Evolutionary conservation across 92 coral and sea anemone species (phyloP).

Genomic region (Siderastrea radians): DNA sequence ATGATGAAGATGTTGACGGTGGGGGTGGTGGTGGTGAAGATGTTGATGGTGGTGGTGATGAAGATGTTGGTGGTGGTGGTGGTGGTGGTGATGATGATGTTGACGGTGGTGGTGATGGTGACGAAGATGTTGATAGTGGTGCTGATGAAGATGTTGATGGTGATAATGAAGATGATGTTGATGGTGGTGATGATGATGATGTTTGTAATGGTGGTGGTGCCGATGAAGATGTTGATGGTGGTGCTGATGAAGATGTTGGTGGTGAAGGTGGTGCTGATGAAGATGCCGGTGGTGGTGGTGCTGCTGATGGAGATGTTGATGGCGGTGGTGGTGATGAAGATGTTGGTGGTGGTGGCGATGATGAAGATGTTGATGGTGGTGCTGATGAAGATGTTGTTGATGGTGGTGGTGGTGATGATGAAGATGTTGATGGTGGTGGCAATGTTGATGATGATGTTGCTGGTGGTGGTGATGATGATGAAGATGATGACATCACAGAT

Average conservation of each 20-base stretch:
- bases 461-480: background rate
- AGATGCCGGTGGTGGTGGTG: background rate
- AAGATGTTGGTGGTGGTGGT: background rate
- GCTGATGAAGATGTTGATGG: background rate
- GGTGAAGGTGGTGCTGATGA: background rate
- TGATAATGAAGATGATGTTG: background rate
- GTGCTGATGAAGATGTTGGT: background rate
- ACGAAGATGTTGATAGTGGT: background rate
- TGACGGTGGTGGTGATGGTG: background rate
- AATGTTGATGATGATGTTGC: background rate
- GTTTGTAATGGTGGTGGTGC: background rate
- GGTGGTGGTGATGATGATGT: background rate
- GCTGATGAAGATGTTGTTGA: background rate
- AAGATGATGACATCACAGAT: background rate
- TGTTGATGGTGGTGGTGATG: background rate
- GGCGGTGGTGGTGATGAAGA: background rate
- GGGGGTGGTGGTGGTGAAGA: background rate
- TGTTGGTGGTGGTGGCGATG: background rate
- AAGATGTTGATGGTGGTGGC: background rate
- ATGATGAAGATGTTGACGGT: background rate
- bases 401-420: background rate
- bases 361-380: background rate
- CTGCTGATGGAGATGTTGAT: background rate
- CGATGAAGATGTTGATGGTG: background rate
- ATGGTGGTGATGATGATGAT: background rate